Percentiles rank a stretch among this genome's conserved stretches.
phyloP scores from a whole-genome alignment of 2,888 invertebrate genomes.

The Scaptomyza caliginosa region DNA sequence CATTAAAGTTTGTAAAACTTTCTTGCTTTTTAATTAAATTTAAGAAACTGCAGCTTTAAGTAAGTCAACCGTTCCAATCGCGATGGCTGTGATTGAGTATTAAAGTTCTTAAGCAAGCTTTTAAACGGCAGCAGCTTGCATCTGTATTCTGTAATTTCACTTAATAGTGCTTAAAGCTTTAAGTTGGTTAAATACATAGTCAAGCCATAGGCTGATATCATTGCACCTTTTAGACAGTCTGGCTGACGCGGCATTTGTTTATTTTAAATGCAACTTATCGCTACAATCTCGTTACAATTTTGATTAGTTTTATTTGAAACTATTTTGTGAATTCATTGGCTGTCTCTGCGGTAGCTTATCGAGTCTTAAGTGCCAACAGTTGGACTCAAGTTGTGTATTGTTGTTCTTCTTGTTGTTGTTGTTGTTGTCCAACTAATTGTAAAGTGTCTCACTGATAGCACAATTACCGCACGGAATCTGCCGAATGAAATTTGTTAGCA shows the following conservation, averaged over 20 bases:
- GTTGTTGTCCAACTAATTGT: conserved; percentile 25
- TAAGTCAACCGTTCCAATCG: no score
- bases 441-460: conserved; percentile 6
- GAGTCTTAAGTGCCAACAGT: conserved; percentile 12
- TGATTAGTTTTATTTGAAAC: conserved; percentile 10
- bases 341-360: conserved; percentile 15
- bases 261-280: conserved; percentile 10
- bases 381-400: conserved; percentile 10
- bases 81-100: no score
- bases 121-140: neutral
- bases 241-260: conserved; percentile 10
- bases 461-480: conserved; percentile 10
- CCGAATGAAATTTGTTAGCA: conserved; percentile 28
- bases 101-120: neutral
- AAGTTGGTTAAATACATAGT: neutral
- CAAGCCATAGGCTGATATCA: conserved; percentile 12
- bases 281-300: conserved; percentile 21
- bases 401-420: neutral
- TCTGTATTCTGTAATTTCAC: no score
- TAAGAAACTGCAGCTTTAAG: no score
- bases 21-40: neutral
- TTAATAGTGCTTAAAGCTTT: neutral
- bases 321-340: conserved; percentile 11
- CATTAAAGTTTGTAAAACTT: neutral
- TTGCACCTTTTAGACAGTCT: conserved; percentile 24